phyloP scores from a whole-genome alignment of 2,113 vertebrate genomes.

The Bufo gargarizans region DNA sequence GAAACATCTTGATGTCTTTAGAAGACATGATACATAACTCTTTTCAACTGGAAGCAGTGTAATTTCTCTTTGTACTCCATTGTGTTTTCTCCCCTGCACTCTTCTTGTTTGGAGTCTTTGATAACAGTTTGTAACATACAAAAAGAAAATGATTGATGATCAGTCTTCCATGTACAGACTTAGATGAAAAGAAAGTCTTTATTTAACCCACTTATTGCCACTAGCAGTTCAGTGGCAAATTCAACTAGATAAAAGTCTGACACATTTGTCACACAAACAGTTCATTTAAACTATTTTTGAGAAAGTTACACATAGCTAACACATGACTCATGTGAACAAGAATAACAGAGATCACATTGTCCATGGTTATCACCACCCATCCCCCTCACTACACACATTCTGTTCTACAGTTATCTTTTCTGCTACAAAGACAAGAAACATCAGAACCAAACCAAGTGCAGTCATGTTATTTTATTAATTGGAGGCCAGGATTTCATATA shows the following conservation, averaged over 20 bases:
- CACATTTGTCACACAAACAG: constrained; percentile 39
- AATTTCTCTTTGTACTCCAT: neutral
- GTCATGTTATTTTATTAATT: neutral
- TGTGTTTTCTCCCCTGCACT: neutral
- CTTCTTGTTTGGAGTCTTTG: constrained; percentile 3
- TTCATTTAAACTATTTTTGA: constrained; percentile 46
- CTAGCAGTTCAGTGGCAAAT: constrained; percentile 5
- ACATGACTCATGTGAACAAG: constrained; percentile 19
- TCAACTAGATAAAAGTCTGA: constrained; percentile 13
- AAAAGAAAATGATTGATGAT: constrained; percentile 46
- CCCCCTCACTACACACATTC: constrained; percentile 1
- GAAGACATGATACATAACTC: neutral
- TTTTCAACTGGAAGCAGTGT: neutral
- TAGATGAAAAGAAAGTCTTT: constrained; percentile 32
- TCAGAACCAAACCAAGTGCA: neutral
- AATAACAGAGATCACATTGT: constrained; percentile 18
- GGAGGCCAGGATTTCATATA: neutral
- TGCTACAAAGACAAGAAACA: neutral
- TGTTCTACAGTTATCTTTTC: constrained; percentile 13
- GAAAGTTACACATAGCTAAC: constrained; percentile 10
- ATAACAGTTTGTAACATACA: constrained; percentile 27
- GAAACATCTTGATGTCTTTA: neutral
- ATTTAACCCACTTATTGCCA: constrained; percentile 42
- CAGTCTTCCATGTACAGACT: constrained; percentile 16
- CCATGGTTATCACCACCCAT: neutral